Conservation (phyloP, 2,797 vertebrate genomes). For the Esox masquinongy region DNA sequence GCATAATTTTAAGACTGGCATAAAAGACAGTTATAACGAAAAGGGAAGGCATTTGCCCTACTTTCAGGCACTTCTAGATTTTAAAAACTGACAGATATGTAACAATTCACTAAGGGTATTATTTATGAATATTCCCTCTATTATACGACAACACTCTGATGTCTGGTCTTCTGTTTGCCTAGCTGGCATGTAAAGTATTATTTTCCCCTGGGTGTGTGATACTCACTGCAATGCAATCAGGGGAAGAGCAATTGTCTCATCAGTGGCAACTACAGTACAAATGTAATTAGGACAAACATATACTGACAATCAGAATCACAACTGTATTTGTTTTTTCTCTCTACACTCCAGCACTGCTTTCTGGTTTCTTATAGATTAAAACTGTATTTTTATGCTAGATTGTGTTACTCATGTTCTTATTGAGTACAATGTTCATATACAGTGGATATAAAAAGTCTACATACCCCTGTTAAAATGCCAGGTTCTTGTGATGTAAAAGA, state of each 20-base stretch:
- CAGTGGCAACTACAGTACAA: constrained; percentile 42
- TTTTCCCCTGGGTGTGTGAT: constrained; percentile 24
- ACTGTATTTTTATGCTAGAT: neutral
- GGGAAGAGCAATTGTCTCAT: constrained; percentile 43
- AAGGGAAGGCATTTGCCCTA: neutral
- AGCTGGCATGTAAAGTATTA: constrained; percentile 15
- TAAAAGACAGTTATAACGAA: neutral
- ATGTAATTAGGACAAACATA: constrained; percentile 52
- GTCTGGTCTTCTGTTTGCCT: constrained; percentile 9
- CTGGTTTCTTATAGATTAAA: neutral
- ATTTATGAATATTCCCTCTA: neutral
- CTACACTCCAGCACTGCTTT: constrained; percentile 12
- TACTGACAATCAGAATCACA: constrained; percentile 48
- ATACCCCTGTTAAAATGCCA: no score
- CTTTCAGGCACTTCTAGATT: neutral
- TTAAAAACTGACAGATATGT: neutral
- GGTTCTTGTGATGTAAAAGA: no score
- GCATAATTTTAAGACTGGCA: constrained; percentile 15
- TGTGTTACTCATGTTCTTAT: neutral
- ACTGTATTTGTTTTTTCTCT: constrained; percentile 17
- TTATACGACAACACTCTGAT: neutral
- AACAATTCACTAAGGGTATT: neutral
- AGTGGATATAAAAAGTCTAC: no score
- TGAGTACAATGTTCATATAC: neutral
- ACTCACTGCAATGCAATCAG: constrained; percentile 55